Percentiles rank a stretch among this genome's conserved stretches.
Evolutionary conservation across 2,113 vertebrate genomes (phyloP).

Genomic region (Uria lomvia): DNA sequence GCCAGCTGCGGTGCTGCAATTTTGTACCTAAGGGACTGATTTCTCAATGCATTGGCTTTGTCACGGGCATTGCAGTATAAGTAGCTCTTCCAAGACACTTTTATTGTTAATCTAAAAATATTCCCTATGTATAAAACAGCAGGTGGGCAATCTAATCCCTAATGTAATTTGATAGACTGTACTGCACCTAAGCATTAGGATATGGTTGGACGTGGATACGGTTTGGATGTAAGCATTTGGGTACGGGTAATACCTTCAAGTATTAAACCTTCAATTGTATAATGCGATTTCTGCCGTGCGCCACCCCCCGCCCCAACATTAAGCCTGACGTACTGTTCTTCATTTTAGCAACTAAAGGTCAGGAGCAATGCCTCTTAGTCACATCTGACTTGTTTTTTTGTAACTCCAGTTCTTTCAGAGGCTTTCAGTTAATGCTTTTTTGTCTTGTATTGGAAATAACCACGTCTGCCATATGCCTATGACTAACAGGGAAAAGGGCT

Average conservation of each 20-base stretch:
- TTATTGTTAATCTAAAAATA: not conserved
- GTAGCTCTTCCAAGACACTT: not conserved
- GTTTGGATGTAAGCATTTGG: not conserved
- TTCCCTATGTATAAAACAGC: not conserved
- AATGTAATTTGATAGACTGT: not conserved
- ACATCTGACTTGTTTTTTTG: not conserved
- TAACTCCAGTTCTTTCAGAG: not conserved
- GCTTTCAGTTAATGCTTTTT: not conserved
- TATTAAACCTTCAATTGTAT: not conserved
- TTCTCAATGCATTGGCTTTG: not conserved
- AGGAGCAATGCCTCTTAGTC: not conserved
- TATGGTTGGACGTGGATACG: not conserved
- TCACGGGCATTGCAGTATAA: not conserved
- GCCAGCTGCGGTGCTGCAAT: not conserved
- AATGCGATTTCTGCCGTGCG: too few relatives aligned
- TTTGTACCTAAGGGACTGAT: not conserved
- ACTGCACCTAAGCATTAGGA: not conserved
- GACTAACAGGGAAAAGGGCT: not conserved
- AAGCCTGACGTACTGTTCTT: not conserved
- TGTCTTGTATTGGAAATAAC: not conserved
- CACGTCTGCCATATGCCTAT: fast-evolving
- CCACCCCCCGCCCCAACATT: not conserved
- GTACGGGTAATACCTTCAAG: not conserved
- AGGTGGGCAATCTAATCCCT: not conserved
- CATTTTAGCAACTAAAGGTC: not conserved